Evolutionary conservation across 2,888 invertebrate species (phyloP), one percentile per base, ranked within the genome.

Genomic region (Drymonia ruficornis): DNA sequence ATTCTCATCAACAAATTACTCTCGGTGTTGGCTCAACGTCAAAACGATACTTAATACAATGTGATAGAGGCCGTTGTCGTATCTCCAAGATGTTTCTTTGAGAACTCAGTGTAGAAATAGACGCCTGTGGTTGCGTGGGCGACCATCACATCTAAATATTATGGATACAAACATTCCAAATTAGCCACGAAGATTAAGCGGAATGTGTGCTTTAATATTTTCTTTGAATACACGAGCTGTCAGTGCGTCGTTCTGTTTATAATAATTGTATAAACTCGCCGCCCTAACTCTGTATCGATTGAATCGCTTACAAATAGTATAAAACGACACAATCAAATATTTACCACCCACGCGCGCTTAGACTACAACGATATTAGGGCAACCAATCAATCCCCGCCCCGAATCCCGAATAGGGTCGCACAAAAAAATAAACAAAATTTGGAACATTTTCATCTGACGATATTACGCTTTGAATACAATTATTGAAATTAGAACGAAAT

Each of bases 61-160:
- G 52, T 51, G 54, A 74, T 76, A 74, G 61, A 70, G 65, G 55
- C 56, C 48, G 59, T 47, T 59, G 31, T 72, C 57, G 68, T 42
- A 56, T 45, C 44, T 45, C 53, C 49, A 52, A 56, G 54, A 44
- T 40, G 47, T 49, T 50, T 49, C 49, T 65, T 62, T 40, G 50
- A 57, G 67, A 65, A 63, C 62, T 46, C 58, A 49, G 36, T 69
- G 72, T 76, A 67, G 77, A 86, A 87, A 87, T 87, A 88, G 78
- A 79, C 74, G 73, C 50, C 54, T 58, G 68, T 68, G 65, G 71
- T 80, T 78, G 83, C 85, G 89, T 87, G 83, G 89, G 89, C 74
- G 82, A 74, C 58, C 66, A 63, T 64, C 69, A 70, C 78, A 80
- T 83, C 81, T 81, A 81, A 84, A 86, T 85, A 84, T 86, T 85